Conservation (phyloP, 2,113 vertebrate species). For the Corythaixoides concolor region DNA sequence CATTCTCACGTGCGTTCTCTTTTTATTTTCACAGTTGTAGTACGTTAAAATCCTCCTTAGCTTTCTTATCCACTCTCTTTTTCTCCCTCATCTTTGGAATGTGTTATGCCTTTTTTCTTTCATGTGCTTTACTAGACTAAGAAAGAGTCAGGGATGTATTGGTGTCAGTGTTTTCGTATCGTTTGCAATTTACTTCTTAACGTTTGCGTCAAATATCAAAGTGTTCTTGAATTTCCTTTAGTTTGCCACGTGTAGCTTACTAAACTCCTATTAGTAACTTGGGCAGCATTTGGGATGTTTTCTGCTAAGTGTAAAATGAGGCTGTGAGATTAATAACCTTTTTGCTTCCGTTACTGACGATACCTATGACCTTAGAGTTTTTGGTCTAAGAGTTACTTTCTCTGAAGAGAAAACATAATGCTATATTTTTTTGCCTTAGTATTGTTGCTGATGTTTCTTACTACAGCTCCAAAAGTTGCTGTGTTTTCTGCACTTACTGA, state of each 20-base stretch:
- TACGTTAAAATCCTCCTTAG: background rate
- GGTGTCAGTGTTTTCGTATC: background rate
- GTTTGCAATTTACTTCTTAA: background rate
- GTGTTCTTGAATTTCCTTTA: background rate
- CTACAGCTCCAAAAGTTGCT: background rate
- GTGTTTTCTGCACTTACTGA: background rate
- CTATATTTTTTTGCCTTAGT: background rate
- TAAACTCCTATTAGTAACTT: background rate
- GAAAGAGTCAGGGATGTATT: background rate
- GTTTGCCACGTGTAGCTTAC: background rate
- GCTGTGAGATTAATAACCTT: background rate
- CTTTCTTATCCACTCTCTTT: background rate
- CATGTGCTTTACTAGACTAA: background rate
- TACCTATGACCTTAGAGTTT: background rate
- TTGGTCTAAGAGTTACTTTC: background rate
- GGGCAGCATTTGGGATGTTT: background rate
- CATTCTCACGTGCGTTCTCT: fast-evolving
- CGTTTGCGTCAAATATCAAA: background rate
- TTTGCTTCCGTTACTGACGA: background rate
- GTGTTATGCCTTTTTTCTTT: background rate
- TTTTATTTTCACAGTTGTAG: background rate
- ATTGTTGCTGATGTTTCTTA: background rate
- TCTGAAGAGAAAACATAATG: background rate
- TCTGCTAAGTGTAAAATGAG: background rate
- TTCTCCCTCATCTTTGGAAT: background rate